phyloP scores from a whole-genome alignment of 37 sponge, comb jelly and placozoan species.

The Cladorhizidae sp. region DNA sequence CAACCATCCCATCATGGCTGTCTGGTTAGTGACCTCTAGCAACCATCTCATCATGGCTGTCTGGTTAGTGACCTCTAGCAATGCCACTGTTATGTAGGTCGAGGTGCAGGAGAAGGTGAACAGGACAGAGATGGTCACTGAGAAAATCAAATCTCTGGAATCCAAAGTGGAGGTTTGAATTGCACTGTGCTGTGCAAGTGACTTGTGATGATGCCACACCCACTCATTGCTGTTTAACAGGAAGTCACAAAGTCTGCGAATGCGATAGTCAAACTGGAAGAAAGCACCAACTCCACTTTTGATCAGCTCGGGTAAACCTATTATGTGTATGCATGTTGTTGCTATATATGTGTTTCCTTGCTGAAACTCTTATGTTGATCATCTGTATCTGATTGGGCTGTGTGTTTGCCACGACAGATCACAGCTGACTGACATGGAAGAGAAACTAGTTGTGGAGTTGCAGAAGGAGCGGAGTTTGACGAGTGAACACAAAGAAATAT shows the following conservation, averaged over 20 bases:
- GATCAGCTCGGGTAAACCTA: conserved; percentile 48
- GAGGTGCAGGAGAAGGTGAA: conserved; percentile 21
- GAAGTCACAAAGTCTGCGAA: conserved; percentile 29
- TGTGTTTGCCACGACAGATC: too few species aligned
- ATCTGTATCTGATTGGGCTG: too few species aligned
- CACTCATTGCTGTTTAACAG: neutral
- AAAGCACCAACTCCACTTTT: conserved; percentile 10
- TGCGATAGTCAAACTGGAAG: conserved; percentile 40
- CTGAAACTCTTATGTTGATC: too few species aligned
- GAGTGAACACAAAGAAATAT: conserved; percentile 46
- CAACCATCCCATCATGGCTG: too few species aligned
- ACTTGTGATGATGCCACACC: neutral
- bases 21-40: too few species aligned
- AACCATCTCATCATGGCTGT: too few species aligned
- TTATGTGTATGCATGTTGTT: too few species aligned
- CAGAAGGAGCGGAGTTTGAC: conserved; percentile 37
- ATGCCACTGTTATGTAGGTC: neutral
- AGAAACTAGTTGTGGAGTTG: conserved; percentile 25
- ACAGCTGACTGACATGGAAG: conserved; percentile 8
- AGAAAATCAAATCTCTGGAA: conserved; percentile 15
- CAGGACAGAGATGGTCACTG: neutral
- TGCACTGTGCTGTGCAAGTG: too few species aligned
- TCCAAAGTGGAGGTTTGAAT: neutral
- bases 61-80: too few species aligned
- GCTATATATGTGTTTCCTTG: too few species aligned